Percentiles rank a stretch among this genome's conserved stretches.
phyloP scores from a whole-genome alignment of 2,888 invertebrate species.

The Coenonympha arcania region DNA sequence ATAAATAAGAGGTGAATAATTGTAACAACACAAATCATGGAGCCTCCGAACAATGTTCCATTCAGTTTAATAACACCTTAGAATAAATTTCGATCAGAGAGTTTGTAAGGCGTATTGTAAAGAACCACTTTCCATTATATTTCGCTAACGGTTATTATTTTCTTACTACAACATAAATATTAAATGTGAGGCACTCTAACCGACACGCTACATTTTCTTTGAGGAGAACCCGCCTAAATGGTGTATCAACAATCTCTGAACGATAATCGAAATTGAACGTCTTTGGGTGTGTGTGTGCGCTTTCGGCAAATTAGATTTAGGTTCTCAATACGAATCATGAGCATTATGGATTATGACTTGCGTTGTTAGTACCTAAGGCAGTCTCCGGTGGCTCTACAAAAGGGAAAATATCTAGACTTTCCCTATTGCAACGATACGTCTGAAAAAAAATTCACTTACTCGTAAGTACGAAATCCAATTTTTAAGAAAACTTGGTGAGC shows the following conservation, averaged over 20 bases:
- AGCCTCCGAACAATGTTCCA: neutral
- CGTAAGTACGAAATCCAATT: no score
- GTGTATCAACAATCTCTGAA: conserved; percentile 9
- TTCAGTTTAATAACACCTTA: neutral
- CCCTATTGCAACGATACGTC: no score
- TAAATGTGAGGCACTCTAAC: conserved; percentile 2
- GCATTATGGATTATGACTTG: neutral
- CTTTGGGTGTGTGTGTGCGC: neutral
- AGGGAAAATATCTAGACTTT: no score
- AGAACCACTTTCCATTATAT: neutral
- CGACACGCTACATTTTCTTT: conserved; percentile 7
- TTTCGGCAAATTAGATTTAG: conserved; percentile 4
- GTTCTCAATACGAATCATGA: conserved; percentile 1
- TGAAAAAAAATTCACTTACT: no score
- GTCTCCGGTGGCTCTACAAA: no score
- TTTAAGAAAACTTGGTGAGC: no score
- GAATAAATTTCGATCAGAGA: neutral
- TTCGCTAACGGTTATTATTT: neutral
- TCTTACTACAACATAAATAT: conserved; percentile 3
- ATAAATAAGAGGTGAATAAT: no score
- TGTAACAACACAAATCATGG: no score
- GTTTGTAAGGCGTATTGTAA: neutral
- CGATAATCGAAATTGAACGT: conserved; percentile 15
- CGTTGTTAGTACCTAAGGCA: neutral
- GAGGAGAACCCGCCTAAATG: conserved; percentile 9